These are phyloP conservation scores for Melieria picta DNA, from an alignment of 2,888 invertebrate genomes.

Conservation along the genomic window DNA sequence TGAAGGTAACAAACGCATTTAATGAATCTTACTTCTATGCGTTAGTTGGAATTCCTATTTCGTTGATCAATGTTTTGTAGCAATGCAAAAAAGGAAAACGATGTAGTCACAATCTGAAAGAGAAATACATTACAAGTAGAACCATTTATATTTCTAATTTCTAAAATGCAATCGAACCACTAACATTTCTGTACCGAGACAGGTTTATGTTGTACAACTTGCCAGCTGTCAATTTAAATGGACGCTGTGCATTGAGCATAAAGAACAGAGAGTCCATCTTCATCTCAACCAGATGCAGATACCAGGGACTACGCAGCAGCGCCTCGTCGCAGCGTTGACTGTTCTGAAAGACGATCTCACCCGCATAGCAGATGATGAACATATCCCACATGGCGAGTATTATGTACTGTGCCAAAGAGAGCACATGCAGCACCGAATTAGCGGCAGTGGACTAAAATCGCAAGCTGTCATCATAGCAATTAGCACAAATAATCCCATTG, in stretches of 20 bases:
- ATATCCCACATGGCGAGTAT: conserved; percentile 54
- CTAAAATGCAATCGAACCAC: too few species aligned
- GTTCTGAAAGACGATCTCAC: conserved; percentile 53
- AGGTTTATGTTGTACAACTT: conserved; percentile 47
- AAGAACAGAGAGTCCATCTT: conserved; percentile 54
- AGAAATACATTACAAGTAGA: too few species aligned
- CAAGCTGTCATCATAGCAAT: too few species aligned
- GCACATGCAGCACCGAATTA: conserved; percentile 51
- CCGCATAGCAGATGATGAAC: conserved; percentile 60
- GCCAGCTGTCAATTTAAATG: conserved; percentile 55
- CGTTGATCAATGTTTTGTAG: too few species aligned
- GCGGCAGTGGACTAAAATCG: conserved; percentile 47
- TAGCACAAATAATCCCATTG: too few species aligned
- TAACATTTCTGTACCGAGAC: too few species aligned
- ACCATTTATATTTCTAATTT: too few species aligned
- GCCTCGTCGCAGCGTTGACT: conserved; percentile 58
- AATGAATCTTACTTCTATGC: too few species aligned
- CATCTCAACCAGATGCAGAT: conserved; percentile 50
- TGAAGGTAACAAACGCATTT: too few species aligned
- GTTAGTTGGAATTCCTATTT: too few species aligned
- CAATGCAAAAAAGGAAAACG: too few species aligned
- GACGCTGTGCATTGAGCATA: conserved; percentile 47
- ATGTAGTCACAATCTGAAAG: too few species aligned
- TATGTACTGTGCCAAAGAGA: conserved; percentile 56
- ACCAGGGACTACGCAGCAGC: conserved; percentile 56